phyloP scores from a whole-genome alignment of 2,797 vertebrate genomes.

The Notolabrus celidotus region DNA sequence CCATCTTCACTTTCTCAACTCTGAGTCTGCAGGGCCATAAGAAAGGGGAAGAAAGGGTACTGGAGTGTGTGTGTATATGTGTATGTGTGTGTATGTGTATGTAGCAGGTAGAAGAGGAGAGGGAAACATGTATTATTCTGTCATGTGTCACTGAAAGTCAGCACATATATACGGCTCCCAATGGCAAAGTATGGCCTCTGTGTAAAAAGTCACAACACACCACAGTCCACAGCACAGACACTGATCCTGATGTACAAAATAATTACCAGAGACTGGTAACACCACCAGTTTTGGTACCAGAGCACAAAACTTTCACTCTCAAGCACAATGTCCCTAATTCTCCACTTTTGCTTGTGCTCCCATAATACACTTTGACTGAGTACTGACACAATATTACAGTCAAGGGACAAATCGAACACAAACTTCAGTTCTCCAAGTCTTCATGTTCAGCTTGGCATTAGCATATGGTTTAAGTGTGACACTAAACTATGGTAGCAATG shows the following conservation, averaged over 20 bases:
- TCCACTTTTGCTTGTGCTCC: too few relatives aligned
- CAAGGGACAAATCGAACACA: too few relatives aligned
- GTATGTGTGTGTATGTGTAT: constrained; percentile 5
- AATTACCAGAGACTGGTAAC: too few relatives aligned
- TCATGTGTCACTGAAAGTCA: constrained; percentile 29
- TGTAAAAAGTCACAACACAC: constrained; percentile 26
- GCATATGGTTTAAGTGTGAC: too few relatives aligned
- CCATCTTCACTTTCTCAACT: constrained; percentile 21
- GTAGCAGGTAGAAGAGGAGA: background rate
- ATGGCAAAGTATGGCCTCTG: background rate
- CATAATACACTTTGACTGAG: too few relatives aligned
- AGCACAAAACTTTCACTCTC: too few relatives aligned
- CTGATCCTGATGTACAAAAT: background rate
- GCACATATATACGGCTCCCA: constrained; percentile 2
- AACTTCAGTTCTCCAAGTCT: too few relatives aligned
- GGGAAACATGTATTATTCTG: background rate
- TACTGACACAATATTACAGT: too few relatives aligned
- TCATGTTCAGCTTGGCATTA: too few relatives aligned
- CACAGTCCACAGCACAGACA: background rate
- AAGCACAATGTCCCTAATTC: too few relatives aligned
- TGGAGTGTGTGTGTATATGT: constrained; percentile 4
- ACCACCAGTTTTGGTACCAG: too few relatives aligned
- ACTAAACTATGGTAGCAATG: too few relatives aligned
- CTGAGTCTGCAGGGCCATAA: constrained; percentile 2
- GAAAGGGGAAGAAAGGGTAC: constrained; percentile 4